A percentile compares a stretch with the other conserved stretches of the same genome.
phyloP scores from a whole-genome alignment of 2,888 invertebrate genomes.

The Drosophila anomelani region DNA sequence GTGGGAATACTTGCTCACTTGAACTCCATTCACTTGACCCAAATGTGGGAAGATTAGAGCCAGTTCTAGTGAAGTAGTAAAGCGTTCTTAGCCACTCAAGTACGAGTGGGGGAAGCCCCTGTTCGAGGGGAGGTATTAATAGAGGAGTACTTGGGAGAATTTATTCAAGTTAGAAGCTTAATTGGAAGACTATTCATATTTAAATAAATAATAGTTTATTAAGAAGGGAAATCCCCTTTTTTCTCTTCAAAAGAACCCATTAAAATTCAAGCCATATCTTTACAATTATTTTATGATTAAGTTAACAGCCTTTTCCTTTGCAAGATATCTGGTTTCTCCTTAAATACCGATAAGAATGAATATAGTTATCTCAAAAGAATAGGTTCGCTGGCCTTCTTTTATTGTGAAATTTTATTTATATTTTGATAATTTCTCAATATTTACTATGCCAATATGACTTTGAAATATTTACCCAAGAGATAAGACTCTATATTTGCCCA shows the following conservation, averaged over 20 bases:
- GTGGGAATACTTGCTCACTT: conserved; percentile 11
- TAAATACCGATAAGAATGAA: not conserved
- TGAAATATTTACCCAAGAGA: not conserved
- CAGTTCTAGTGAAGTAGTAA: not conserved
- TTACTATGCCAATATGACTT: not conserved
- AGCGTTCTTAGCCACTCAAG: not conserved
- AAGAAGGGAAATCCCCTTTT: not conserved
- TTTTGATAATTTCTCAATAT: conserved; percentile 8
- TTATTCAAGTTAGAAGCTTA: not conserved
- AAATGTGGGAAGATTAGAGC: not conserved
- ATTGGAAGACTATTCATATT: not conserved
- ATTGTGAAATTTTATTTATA: conserved; percentile 2
- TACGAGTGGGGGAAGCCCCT: not conserved
- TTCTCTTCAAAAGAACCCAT: accelerated
- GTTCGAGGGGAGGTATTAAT: not conserved
- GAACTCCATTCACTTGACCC: conserved; percentile 35
- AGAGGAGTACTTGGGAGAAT: not conserved
- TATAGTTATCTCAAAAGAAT: not conserved
- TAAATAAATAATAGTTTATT: not conserved
- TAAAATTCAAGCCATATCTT: not conserved
- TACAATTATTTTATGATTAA: not conserved
- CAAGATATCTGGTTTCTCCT: not conserved
- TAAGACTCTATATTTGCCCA: conserved; percentile 1
- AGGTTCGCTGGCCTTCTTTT: not conserved
- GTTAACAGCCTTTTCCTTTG: not conserved